These are phyloP conservation scores for Helleia helle DNA, from an alignment of 2,888 invertebrate genomes.

Conservation along the genomic window DNA sequence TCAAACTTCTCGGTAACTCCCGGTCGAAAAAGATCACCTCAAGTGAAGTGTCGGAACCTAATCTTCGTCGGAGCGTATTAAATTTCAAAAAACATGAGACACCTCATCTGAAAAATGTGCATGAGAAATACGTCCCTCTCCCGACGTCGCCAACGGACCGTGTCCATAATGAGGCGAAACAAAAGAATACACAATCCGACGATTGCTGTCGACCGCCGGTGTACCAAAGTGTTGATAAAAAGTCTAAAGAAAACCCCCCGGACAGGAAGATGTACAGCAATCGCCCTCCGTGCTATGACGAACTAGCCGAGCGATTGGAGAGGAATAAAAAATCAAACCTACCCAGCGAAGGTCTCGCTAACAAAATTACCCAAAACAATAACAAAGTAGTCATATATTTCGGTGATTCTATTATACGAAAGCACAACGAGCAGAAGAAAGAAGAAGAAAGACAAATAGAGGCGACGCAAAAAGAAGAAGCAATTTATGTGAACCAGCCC, in stretches of 20 bases:
- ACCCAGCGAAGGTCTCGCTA: constrained; percentile 44
- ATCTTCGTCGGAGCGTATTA: constrained; percentile 52
- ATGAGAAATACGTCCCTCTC: constrained; percentile 65
- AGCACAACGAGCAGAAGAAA: constrained; percentile 59
- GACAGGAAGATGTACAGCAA: constrained; percentile 54
- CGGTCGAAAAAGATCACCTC: constrained; percentile 50
- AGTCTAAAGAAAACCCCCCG: constrained; percentile 33
- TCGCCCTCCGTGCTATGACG: constrained; percentile 65
- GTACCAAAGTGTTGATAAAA: constrained; percentile 63
- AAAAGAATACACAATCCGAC: constrained; percentile 52
- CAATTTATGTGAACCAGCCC: constrained; percentile 56
- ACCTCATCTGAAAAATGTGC: constrained; percentile 45
- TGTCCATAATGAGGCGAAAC: constrained; percentile 57
- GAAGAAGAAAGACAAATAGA: constrained; percentile 41
- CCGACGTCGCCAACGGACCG: constrained; percentile 51
- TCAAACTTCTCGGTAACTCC: constrained; percentile 59
- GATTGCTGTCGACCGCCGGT: constrained; percentile 60
- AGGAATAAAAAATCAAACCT: constrained; percentile 57
- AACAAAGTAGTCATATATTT: constrained; percentile 84
- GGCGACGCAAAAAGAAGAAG: constrained; percentile 44
- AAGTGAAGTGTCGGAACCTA: constrained; percentile 48
- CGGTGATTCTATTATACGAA: constrained; percentile 76
- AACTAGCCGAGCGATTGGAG: constrained; percentile 57
- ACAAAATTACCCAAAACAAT: constrained; percentile 63
- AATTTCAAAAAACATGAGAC: constrained; percentile 58